These are phyloP conservation scores for Drosophila ochracea DNA, from an alignment of 2,888 invertebrate species.

Conservation along the genomic window DNA sequence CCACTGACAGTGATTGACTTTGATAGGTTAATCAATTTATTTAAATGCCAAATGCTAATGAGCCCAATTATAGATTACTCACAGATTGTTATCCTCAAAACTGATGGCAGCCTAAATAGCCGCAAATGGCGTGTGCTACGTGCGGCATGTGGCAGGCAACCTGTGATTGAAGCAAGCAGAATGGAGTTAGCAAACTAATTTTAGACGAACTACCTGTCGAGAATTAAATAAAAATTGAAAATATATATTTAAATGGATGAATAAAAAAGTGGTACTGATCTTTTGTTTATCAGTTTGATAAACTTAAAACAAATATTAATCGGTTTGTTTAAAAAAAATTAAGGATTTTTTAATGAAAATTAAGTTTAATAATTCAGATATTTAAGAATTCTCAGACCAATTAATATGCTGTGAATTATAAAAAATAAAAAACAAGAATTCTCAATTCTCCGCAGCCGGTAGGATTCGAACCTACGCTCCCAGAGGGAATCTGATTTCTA, in stretches of 20 bases:
- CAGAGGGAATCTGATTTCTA: slow-evolving; percentile 89
- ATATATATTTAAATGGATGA: neutral
- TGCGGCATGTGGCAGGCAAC: neutral
- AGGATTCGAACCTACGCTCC: slow-evolving; percentile 95
- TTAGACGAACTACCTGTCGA: too few species aligned
- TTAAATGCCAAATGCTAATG: slow-evolving; percentile 59
- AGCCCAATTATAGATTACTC: slow-evolving; percentile 52
- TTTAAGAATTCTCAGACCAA: neutral
- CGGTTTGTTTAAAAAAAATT: too few species aligned
- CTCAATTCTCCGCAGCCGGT: slow-evolving; percentile 90
- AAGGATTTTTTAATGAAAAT: neutral
- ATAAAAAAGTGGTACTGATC: neutral
- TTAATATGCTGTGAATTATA: too few species aligned
- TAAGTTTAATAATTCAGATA: neutral
- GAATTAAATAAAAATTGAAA: neutral
- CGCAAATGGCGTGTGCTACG: slow-evolving; percentile 19
- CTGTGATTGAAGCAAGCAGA: neutral
- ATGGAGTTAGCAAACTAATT: neutral
- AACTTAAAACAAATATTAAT: neutral
- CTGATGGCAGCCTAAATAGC: slow-evolving; percentile 38
- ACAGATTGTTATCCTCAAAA: slow-evolving; percentile 43
- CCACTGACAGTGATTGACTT: slow-evolving; percentile 15
- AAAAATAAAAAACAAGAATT: neutral
- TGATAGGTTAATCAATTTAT: slow-evolving; percentile 66
- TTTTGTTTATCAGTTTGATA: neutral